Conservation (phyloP, 1,140 invertebrate species). For the Lethrus apterus region DNA sequence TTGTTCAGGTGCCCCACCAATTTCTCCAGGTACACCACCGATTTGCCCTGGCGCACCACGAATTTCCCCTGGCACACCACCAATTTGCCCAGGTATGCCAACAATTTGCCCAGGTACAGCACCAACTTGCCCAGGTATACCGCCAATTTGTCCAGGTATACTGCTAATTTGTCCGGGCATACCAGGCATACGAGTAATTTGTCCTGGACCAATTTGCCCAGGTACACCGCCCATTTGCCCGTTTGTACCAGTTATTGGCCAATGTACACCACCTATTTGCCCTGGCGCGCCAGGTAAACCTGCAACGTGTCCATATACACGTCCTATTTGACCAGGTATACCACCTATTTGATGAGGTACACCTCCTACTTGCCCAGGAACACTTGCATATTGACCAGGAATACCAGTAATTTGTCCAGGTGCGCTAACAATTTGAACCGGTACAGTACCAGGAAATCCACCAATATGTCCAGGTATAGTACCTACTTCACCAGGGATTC, state of each 20-base stretch:
- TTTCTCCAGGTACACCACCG: constrained; percentile 19
- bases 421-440: too few relatives aligned
- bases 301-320: constrained; percentile 2
- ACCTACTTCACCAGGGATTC: background rate
- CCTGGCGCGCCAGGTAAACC: background rate
- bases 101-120: constrained; percentile 10
- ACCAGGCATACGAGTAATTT: constrained; percentile 1
- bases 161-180: too few relatives aligned
- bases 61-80: constrained; percentile 7
- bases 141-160: too few relatives aligned
- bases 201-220: constrained; percentile 10
- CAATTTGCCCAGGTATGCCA: constrained; percentile 19
- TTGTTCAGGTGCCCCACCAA: background rate
- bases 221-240: too few relatives aligned
- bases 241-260: background rate
- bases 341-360: constrained; percentile 7
- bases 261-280: background rate
- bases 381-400: constrained; percentile 18
- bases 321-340: constrained; percentile 5
- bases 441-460: constrained; percentile 5
- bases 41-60: constrained; percentile 19
- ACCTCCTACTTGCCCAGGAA: constrained; percentile 1
- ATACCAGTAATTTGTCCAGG: constrained; percentile 6
- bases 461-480: constrained; percentile 15
- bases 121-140: too few relatives aligned